phyloP scores from a whole-genome alignment of 2,888 invertebrate species.

The Lepidochrysops patricia region DNA sequence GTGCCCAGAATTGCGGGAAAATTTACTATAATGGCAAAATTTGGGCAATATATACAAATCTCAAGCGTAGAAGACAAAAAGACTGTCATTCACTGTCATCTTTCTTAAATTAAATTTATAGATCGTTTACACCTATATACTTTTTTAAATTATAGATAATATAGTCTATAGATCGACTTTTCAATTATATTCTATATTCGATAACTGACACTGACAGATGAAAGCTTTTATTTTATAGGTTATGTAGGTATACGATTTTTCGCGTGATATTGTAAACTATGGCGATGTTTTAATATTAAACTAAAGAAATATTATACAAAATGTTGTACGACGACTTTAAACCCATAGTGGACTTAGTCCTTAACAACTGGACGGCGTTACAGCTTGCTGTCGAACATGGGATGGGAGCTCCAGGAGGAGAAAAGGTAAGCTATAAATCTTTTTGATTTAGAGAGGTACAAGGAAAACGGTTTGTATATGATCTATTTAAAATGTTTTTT shows the following conservation, averaged over 20 bases:
- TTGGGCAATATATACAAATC: too few species aligned
- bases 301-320: background rate
- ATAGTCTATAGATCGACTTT: too few species aligned
- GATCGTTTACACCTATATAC: too few species aligned
- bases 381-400: slow-evolving; percentile 83
- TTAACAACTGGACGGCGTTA: slow-evolving; percentile 82
- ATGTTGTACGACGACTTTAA: slow-evolving; percentile 69
- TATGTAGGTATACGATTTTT: slow-evolving; percentile 6
- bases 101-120: too few species aligned
- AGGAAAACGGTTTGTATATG: too few species aligned
- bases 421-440: slow-evolving; percentile 64
- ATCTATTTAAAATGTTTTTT: too few species aligned
- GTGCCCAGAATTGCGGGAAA: too few species aligned
- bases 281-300: slow-evolving; percentile 5
- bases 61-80: too few species aligned
- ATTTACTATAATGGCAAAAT: too few species aligned
- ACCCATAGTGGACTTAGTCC: slow-evolving; percentile 77
- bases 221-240: background rate
- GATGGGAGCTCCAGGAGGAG: slow-evolving; percentile 80
- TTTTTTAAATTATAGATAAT: too few species aligned
- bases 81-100: background rate
- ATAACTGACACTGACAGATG: background rate
- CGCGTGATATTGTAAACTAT: background rate
- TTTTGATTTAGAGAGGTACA: background rate
- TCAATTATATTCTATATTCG: too few species aligned